phyloP scores from a whole-genome alignment of 1,140 invertebrate species.

The Pseudomyrmex gracilis region DNA sequence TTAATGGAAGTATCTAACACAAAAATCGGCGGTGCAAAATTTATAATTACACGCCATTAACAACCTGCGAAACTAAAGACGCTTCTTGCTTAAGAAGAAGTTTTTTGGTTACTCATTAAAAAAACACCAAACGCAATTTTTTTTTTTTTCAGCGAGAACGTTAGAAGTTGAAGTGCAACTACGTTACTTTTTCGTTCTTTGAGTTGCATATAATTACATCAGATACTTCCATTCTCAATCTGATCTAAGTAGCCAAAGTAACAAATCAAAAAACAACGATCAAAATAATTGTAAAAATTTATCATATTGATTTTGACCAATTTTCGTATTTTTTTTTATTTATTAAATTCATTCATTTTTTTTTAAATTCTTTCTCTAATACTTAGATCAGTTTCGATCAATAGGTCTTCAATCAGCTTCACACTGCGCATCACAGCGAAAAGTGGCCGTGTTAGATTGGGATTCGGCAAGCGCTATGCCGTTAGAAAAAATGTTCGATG shows the following conservation, averaged over 20 bases:
- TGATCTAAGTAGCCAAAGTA: slow-evolving; percentile 12
- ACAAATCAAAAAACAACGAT: not conserved
- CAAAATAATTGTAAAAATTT: not conserved
- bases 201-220: not conserved
- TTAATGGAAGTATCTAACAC: slow-evolving; percentile 36
- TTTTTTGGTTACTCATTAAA: not conserved
- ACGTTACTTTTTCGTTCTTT: not conserved
- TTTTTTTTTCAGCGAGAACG: not conserved
- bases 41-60: not conserved
- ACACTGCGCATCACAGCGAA: slow-evolving; percentile 15
- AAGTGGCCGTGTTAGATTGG: slow-evolving; percentile 20
- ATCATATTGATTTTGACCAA: not conserved
- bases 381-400: slow-evolving; percentile 42
- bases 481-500: slow-evolving; percentile 27
- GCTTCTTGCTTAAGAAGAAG: not conserved
- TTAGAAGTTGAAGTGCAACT: not conserved
- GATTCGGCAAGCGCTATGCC: slow-evolving; percentile 5
- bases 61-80: not conserved
- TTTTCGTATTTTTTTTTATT: not conserved
- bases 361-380: not conserved
- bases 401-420: slow-evolving; percentile 8
- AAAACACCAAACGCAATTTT: not conserved
- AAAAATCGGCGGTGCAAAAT: slow-evolving; percentile 10
- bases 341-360: too few species aligned
- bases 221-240: slow-evolving; percentile 33